Evolutionary conservation across 2,797 vertebrate species (phyloP).

Genomic region (Melanotaenia trifasciata): DNA sequence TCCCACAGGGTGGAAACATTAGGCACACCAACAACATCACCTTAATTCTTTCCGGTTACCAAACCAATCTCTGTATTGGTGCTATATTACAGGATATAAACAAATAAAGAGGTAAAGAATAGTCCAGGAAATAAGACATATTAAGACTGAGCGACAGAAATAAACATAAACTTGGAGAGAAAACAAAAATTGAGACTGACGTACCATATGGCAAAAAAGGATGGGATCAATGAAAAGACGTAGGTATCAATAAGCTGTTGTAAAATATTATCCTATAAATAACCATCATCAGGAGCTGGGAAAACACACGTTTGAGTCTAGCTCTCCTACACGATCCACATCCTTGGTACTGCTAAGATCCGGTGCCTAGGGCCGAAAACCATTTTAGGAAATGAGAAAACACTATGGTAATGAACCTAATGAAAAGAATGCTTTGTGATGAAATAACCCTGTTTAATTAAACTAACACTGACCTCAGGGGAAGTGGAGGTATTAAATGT

Average conservation of each 20-base stretch:
- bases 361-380: slow-evolving; percentile 36
- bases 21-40: slow-evolving; percentile 22
- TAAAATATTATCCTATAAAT: slow-evolving; percentile 38
- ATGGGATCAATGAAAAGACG: slow-evolving; percentile 14
- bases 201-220: slow-evolving; percentile 9
- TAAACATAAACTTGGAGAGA: slow-evolving; percentile 3
- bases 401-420: slow-evolving; percentile 54
- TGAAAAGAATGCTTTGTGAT: slow-evolving; percentile 50
- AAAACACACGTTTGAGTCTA: slow-evolving; percentile 45
- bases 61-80: slow-evolving; percentile 40
- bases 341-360: slow-evolving; percentile 31
- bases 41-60: slow-evolving; percentile 62
- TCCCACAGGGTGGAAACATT: slow-evolving; percentile 45
- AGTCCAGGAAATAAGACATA: background rate
- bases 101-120: background rate
- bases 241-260: slow-evolving; percentile 20
- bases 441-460: slow-evolving; percentile 64
- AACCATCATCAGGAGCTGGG: slow-evolving; percentile 13
- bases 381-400: slow-evolving; percentile 62
- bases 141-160: slow-evolving; percentile 11
- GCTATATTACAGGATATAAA: slow-evolving; percentile 9
- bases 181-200: slow-evolving; percentile 20
- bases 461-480: slow-evolving; percentile 42
- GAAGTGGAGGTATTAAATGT: slow-evolving; percentile 32
- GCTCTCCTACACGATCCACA: slow-evolving; percentile 15